phyloP scores from a whole-genome alignment of 2,113 vertebrate genomes.

The Ptychochromis oligacanthus region DNA sequence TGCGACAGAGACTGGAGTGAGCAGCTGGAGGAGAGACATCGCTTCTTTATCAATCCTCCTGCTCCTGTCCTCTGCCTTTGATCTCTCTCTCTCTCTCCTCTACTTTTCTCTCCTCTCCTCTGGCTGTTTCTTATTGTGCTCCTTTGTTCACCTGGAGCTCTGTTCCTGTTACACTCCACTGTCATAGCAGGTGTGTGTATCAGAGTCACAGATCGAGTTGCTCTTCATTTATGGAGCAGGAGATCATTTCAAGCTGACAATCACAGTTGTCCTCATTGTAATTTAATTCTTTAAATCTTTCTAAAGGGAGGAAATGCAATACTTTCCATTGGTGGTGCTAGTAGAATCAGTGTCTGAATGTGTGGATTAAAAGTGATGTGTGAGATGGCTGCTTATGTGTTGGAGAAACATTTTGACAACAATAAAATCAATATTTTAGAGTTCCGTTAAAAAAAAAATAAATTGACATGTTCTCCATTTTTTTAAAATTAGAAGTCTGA shows the following conservation, averaged over 20 bases:
- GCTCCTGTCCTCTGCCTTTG: constrained; percentile 52
- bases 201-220: constrained; percentile 38
- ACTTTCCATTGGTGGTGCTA: neutral
- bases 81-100: constrained; percentile 38
- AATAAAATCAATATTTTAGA: neutral
- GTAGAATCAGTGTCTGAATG: neutral
- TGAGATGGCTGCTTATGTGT: neutral
- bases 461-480: neutral
- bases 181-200: constrained; percentile 7
- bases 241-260: constrained; percentile 37
- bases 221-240: constrained; percentile 29
- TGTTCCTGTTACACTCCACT: constrained; percentile 22
- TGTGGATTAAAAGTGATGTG: constrained; percentile 1
- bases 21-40: constrained; percentile 54
- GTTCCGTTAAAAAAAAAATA: neutral
- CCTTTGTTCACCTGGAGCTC: constrained; percentile 55
- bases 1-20: constrained; percentile 22
- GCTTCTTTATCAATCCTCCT: constrained; percentile 52
- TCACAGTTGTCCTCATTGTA: constrained; percentile 21
- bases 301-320: constrained; percentile 30
- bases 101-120: constrained; percentile 33
- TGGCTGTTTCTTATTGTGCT: constrained; percentile 47
- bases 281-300: constrained; percentile 20
- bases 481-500: neutral
- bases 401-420: neutral